Evolutionary conservation across 2,888 invertebrate genomes (phyloP).

Genomic region (Drosophila multiciliata): DNA sequence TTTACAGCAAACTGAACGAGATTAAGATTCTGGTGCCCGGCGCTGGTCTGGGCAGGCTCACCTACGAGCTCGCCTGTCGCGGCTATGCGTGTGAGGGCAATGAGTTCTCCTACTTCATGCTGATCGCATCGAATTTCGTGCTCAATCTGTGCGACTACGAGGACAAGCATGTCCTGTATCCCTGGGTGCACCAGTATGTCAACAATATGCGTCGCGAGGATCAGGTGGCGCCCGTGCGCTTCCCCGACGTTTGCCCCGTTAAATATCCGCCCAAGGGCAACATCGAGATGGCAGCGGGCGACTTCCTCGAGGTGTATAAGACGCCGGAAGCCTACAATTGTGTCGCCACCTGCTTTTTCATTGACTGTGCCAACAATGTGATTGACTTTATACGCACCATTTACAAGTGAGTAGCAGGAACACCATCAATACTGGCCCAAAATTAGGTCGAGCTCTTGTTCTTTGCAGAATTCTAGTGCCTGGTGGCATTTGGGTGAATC

Average conservation of each 20-base stretch:
- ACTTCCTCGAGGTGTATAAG: conserved; percentile 91
- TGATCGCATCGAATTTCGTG: conserved; percentile 98
- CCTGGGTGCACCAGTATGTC: conserved; percentile 97
- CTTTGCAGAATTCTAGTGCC: conserved; percentile 90
- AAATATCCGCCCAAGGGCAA: conserved; percentile 87
- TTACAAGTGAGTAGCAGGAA: conserved; percentile 86
- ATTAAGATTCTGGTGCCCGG: conserved; percentile 96
- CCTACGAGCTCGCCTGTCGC: conserved; percentile 95
- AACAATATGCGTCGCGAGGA: conserved; percentile 94
- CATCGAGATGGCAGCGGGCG: conserved; percentile 98
- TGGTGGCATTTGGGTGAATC: conserved; percentile 95
- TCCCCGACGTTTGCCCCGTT: conserved; percentile 95
- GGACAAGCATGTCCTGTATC: conserved; percentile 93
- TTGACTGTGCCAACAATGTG: conserved; percentile 98
- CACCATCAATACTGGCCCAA: neutral
- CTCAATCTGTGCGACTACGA: conserved; percentile 90
- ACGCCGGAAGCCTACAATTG: conserved; percentile 89
- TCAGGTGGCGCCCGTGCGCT: conserved; percentile 91
- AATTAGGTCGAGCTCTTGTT: too few species aligned
- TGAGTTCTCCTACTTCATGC: conserved; percentile 98
- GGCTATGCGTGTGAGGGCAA: conserved; percentile 98
- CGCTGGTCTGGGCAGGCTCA: conserved; percentile 97
- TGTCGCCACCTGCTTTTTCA: conserved; percentile 98
- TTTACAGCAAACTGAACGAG: conserved; percentile 78
- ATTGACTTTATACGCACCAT: conserved; percentile 97